Evolutionary conservation across 2,888 invertebrate genomes (phyloP).

Genomic region (Heliconius ethilla): DNA sequence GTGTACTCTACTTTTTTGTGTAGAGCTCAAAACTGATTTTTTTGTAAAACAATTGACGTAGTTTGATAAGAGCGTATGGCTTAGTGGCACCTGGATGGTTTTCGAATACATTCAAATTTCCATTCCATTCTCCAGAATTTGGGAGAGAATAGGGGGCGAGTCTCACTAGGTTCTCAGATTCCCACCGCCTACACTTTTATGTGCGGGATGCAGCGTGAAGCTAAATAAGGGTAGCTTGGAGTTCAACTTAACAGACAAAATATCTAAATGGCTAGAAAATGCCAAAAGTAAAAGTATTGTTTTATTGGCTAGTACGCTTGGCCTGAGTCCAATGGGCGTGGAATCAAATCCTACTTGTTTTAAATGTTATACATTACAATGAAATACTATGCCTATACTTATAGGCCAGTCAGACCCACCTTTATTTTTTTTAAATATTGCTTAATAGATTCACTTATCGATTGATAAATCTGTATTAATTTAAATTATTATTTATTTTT

Average conservation of each 20-base stretch:
- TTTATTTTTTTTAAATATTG: neutral
- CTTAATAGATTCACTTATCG: no score
- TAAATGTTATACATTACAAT: neutral
- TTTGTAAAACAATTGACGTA: no score
- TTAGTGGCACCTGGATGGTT: no score
- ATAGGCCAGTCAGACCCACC: neutral
- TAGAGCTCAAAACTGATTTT: neutral
- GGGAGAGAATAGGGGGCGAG: neutral
- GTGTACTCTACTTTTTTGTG: neutral
- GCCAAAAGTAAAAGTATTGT: neutral
- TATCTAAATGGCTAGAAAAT: neutral
- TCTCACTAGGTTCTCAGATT: neutral
- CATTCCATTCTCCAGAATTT: neutral
- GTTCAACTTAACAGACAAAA: neutral
- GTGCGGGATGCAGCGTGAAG: neutral
- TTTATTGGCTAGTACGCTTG: constrained; percentile 3
- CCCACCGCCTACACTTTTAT: neutral
- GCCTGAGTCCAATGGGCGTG: constrained; percentile 13
- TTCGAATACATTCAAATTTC: no score
- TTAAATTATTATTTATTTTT: no score
- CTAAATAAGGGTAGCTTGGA: neutral
- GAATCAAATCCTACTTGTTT: constrained; percentile 4
- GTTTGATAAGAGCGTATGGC: no score
- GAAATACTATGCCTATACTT: neutral
- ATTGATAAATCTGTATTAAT: no score